phyloP scores from a whole-genome alignment of 2,113 vertebrate genomes.

The Cryptotis parvus region DNA sequence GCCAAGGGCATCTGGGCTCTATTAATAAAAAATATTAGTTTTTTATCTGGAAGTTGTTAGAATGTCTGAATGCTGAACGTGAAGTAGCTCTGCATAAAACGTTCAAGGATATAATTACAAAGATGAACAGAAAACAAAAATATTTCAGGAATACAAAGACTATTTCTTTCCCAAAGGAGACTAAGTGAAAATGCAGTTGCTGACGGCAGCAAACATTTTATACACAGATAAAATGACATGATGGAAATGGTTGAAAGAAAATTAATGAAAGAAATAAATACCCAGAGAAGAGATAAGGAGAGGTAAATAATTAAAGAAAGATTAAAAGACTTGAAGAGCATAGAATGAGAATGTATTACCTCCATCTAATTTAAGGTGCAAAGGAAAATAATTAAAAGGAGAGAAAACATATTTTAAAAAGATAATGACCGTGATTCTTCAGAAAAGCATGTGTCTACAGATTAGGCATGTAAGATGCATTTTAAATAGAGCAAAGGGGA shows the following conservation, averaged over 20 bases:
- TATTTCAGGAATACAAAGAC: not conserved
- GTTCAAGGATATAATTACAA: not conserved
- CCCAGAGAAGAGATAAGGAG: not conserved
- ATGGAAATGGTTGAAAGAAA: not conserved
- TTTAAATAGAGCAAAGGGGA: not conserved
- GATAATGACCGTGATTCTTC: not conserved
- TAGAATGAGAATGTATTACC: not conserved
- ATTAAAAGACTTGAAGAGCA: not conserved
- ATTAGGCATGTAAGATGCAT: not conserved
- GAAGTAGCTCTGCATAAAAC: not conserved
- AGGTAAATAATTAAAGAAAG: not conserved
- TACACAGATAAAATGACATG: not conserved
- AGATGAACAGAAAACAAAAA: not conserved
- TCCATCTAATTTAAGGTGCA: not conserved
- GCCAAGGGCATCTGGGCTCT: too few relatives aligned
- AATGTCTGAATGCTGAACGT: not conserved
- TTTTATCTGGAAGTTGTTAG: not conserved
- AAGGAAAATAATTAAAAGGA: conserved; percentile 5
- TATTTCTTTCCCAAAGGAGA: not conserved
- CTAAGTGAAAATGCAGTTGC: not conserved
- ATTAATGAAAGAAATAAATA: not conserved
- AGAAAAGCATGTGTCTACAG: not conserved
- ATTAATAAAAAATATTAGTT: not conserved
- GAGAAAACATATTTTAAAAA: not conserved
- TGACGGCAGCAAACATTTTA: conserved; percentile 18